These are phyloP conservation scores for Dromaius novaehollandiae DNA, from an alignment of 2,113 vertebrate species.

Conservation along the genomic window DNA sequence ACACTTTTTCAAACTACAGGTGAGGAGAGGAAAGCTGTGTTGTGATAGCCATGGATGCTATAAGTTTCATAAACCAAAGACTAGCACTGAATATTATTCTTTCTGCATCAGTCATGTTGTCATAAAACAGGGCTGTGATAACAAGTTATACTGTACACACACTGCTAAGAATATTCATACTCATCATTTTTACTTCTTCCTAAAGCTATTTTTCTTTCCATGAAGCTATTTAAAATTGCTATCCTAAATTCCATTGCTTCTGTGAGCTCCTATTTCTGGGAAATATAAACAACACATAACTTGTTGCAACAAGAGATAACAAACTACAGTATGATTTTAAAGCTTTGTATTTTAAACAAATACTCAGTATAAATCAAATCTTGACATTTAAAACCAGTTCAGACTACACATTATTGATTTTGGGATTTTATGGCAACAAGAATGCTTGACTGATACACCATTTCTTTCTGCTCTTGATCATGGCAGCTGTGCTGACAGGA, in stretches of 20 bases:
- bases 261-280: background rate
- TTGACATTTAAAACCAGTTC: background rate
- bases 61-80: background rate
- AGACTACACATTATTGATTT: background rate
- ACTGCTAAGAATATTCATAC: background rate
- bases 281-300: background rate
- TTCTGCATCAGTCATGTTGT: slow-evolving; percentile 2
- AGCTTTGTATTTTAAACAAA: background rate
- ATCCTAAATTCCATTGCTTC: slow-evolving; percentile 9
- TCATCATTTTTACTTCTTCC: slow-evolving; percentile 7
- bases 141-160: slow-evolving; percentile 12
- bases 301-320: background rate
- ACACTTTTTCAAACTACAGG: background rate
- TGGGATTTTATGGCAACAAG: background rate
- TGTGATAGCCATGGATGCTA: background rate
- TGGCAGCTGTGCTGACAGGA: slow-evolving; percentile 22
- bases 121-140: slow-evolving; percentile 15
- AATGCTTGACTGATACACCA: background rate
- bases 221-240: background rate
- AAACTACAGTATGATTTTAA: background rate
- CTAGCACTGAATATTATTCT: background rate
- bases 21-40: background rate
- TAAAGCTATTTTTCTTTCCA: slow-evolving; percentile 9
- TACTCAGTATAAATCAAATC: background rate
- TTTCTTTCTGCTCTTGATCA: background rate